Base-by-base conservation (phyloP, 2,797 vertebrate species). In the Hylomyscus alleni region DNA sequence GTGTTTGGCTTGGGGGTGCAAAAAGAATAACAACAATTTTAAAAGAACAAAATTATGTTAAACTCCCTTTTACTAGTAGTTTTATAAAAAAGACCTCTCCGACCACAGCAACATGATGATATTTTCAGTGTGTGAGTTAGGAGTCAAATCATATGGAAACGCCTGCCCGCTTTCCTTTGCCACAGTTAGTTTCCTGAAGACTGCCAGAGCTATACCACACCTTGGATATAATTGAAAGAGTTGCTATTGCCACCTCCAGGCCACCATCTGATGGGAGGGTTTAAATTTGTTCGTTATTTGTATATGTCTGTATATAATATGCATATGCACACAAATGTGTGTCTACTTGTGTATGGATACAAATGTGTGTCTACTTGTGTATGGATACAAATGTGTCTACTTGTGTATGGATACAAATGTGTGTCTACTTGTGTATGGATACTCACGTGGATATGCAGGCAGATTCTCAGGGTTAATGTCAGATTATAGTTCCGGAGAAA, bases 1-100 rank as follows among this genome's bases (percentile, higher is more conserved):
- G 37, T 60, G 2, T 91, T 97, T 94, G 90, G 13, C 78, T 87
- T 91, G 31, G 90, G 37, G 22, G 24, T 81, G 7, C 52, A 89
- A 95, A 75, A 92, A 89, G 47, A 95, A 77, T 73, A 95, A 81
- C 69, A 85, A 69, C 85, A 26, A 65, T 58, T 89, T 89, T 40
- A 4, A 84, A 91, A 34, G 22, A 87, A 76, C 60, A 82, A 94
- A 62, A 52, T 76, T 73, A 86, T 86, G n/a, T 83, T 77, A 96
- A 94, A 56, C 15, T 62, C 50, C 89, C 50, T n/a, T 90, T 93
- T 84, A 93, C 26, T 58, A 89, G 9, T 2, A 14, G 17, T 58
- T 19, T 84, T 67, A 40, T 86, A 77, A 84, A 91, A 93, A 89
- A 50, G 14, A 93, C 54, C 11, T 12, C 40, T 92, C 6, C 34